Evolutionary conservation across 2,797 vertebrate species (phyloP).

Genomic region (Morelia viridis): DNA sequence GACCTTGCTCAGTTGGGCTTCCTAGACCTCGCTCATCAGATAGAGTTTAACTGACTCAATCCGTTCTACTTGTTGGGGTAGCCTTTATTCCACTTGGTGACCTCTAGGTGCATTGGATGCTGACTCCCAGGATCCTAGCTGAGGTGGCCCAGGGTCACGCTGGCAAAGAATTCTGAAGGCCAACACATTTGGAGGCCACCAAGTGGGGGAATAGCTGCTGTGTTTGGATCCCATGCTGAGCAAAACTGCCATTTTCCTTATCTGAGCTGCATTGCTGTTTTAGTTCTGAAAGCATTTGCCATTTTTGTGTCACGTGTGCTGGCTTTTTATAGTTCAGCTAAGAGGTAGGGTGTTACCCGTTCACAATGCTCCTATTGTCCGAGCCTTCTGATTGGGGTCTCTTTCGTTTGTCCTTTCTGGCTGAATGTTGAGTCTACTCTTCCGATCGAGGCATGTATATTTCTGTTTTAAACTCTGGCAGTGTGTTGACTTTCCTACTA

Average conservation of each 20-base stretch:
- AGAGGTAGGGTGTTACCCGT: constrained; percentile 16
- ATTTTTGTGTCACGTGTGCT: constrained; percentile 53
- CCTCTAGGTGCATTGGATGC: too few relatives aligned
- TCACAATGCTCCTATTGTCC: constrained; percentile 47
- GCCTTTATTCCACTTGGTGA: too few relatives aligned
- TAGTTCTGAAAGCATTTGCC: constrained; percentile 24
- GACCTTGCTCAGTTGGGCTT: too few relatives aligned
- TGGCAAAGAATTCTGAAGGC: too few relatives aligned
- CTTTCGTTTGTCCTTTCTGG: not conserved
- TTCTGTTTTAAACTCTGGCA: constrained; percentile 41
- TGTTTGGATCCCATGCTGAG: not conserved
- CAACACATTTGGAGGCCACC: too few relatives aligned
- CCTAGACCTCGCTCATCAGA: too few relatives aligned
- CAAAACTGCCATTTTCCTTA: not conserved
- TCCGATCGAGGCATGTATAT: constrained; percentile 34
- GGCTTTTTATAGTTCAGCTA: constrained; percentile 47
- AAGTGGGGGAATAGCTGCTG: too few relatives aligned
- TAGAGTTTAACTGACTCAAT: not conserved
- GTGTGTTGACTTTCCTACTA: not conserved
- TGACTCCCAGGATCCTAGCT: too few relatives aligned
- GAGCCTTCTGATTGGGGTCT: not conserved
- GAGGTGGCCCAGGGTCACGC: too few relatives aligned
- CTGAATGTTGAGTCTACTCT: constrained; percentile 2
- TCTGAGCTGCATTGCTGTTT: constrained; percentile 43
- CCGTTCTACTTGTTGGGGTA: not conserved